phyloP scores from a whole-genome alignment of 2,888 invertebrate species.

The Phanerotoma sp. region DNA sequence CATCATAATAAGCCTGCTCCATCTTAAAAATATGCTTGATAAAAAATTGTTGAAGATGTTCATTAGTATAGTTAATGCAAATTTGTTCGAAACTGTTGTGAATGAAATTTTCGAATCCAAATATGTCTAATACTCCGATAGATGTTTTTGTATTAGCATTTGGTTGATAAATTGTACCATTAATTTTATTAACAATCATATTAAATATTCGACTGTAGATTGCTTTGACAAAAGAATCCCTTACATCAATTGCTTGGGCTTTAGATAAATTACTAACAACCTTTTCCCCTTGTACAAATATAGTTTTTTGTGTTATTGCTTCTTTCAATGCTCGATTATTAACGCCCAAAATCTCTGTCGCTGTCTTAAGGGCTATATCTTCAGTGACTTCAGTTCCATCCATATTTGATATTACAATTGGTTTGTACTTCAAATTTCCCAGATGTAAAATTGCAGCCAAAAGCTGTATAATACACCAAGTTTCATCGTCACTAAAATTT shows the following conservation, averaged over 20 bases:
- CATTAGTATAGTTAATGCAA: slow-evolving; percentile 96
- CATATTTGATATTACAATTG: slow-evolving; percentile 72
- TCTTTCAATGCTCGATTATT: slow-evolving; percentile 70
- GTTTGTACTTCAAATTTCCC: slow-evolving; percentile 86
- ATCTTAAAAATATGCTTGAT: slow-evolving; percentile 94
- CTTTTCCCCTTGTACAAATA: slow-evolving; percentile 80
- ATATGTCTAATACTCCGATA: slow-evolving; percentile 94
- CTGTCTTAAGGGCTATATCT: slow-evolving; percentile 66
- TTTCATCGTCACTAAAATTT: slow-evolving; percentile 81
- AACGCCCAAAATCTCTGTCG: slow-evolving; percentile 73
- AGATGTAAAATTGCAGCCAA: slow-evolving; percentile 87
- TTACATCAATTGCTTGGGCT: slow-evolving; percentile 76
- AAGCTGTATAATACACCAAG: slow-evolving; percentile 81
- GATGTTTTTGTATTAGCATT: slow-evolving; percentile 65
- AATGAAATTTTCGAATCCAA: slow-evolving; percentile 95
- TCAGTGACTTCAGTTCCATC: slow-evolving; percentile 87
- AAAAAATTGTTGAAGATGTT: slow-evolving; percentile 95
- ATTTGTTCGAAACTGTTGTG: slow-evolving; percentile 93
- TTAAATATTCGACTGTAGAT: slow-evolving; percentile 91
- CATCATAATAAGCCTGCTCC: slow-evolving; percentile 91
- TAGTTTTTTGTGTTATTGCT: slow-evolving; percentile 82
- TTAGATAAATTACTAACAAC: slow-evolving; percentile 73
- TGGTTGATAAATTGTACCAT: slow-evolving; percentile 76
- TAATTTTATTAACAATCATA: slow-evolving; percentile 87
- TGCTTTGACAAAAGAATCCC: slow-evolving; percentile 91